These are phyloP conservation scores for Parauchenoglanis ngamensis DNA, from an alignment of 2,797 vertebrate genomes.

Conservation along the genomic window DNA sequence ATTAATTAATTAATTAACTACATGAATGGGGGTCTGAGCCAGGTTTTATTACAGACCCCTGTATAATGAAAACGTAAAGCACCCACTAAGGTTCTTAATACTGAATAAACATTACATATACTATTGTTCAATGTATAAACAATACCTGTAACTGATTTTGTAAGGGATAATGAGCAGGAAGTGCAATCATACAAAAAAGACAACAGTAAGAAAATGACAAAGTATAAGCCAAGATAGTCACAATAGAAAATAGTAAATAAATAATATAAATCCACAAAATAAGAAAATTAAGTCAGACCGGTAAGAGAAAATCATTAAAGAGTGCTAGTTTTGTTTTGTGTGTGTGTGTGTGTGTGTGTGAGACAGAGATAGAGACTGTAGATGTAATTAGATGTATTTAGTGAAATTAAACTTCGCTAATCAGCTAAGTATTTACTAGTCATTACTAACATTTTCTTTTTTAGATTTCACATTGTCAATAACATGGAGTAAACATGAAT, in stretches of 20 bases:
- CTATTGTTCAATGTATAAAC: neutral
- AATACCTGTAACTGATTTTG: neutral
- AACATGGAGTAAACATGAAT: too few species aligned
- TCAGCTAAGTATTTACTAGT: neutral
- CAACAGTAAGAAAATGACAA: neutral
- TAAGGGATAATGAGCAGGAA: neutral
- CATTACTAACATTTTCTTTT: neutral
- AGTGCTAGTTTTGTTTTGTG: neutral
- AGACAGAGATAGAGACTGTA: neutral
- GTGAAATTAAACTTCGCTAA: neutral
- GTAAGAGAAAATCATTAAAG: neutral
- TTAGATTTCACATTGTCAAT: neutral
- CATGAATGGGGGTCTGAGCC: neutral
- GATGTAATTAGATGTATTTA: neutral
- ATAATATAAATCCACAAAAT: neutral
- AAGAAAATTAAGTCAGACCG: neutral
- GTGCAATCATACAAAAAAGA: neutral
- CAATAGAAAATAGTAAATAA: neutral
- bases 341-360: neutral
- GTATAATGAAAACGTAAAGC: neutral
- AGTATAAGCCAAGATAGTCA: neutral
- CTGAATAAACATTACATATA: neutral
- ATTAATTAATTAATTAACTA: neutral
- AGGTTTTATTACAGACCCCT: neutral
- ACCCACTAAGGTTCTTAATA: neutral